Evolutionary conservation across 1,140 invertebrate genomes (phyloP).

Genomic region (Palaemon carinicauda): DNA sequence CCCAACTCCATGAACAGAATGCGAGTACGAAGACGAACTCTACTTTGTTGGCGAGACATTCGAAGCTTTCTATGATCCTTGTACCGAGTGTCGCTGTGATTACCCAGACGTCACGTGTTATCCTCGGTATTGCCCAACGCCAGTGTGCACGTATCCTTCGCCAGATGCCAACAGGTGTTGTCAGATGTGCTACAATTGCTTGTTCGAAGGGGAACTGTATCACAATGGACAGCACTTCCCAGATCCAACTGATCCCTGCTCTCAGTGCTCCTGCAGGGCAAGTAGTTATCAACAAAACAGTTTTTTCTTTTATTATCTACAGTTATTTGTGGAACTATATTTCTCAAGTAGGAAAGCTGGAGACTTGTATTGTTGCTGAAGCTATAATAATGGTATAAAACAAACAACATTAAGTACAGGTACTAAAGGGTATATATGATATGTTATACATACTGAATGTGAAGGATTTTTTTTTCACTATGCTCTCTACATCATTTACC

Average conservation of each 20-base stretch:
- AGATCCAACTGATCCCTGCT: neutral
- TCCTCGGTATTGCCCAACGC: neutral
- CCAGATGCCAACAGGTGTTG: neutral
- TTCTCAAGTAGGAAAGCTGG: too few species aligned
- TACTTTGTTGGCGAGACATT: neutral
- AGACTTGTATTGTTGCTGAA: too few species aligned
- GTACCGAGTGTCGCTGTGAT: neutral
- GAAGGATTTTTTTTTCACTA: too few species aligned
- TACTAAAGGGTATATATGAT: too few species aligned
- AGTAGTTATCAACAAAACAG: too few species aligned
- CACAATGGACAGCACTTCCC: neutral
- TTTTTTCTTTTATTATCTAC: too few species aligned
- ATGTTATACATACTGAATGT: too few species aligned
- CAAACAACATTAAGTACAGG: too few species aligned
- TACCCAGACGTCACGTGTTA: neutral
- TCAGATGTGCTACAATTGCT: neutral
- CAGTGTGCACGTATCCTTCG: neutral
- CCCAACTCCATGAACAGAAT: neutral
- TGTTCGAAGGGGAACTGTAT: neutral
- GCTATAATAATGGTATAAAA: too few species aligned
- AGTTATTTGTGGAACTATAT: neutral
- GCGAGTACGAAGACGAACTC: neutral
- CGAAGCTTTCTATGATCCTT: neutral
- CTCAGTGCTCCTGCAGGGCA: neutral
- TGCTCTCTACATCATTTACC: too few species aligned